phyloP scores from a whole-genome alignment of 2,888 invertebrate genomes.

The Tanaodytes sp. region DNA sequence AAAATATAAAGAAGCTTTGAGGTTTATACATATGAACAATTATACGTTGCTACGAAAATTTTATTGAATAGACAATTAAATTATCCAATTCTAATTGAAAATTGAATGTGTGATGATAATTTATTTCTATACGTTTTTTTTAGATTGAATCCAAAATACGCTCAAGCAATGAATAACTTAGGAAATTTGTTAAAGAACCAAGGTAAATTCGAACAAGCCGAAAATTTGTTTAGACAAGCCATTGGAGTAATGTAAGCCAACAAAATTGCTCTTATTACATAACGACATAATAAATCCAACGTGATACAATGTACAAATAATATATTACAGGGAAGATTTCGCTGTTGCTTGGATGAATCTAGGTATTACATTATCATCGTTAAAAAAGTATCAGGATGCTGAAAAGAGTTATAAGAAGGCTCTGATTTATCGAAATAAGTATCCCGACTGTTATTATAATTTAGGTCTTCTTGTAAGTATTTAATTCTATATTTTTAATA shows the following conservation, averaged over 20 bases:
- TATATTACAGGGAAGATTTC: constrained; percentile 82
- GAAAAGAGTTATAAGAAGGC: constrained; percentile 87
- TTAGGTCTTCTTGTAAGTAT: constrained; percentile 92
- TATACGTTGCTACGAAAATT: too few relatives aligned
- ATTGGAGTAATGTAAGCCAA: constrained; percentile 79
- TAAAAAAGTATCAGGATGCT: constrained; percentile 81
- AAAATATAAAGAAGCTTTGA: constrained; percentile 85
- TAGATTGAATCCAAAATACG: constrained; percentile 85
- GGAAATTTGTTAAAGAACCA: constrained; percentile 87
- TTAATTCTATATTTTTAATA: too few relatives aligned
- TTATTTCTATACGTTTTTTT: too few relatives aligned
- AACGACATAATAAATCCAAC: too few relatives aligned
- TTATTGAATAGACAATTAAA: too few relatives aligned
- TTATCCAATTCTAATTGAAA: too few relatives aligned
- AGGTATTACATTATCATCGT: constrained; percentile 89
- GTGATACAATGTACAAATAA: constrained; percentile 1
- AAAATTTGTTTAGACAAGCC: constrained; percentile 81
- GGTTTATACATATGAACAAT: too few relatives aligned
- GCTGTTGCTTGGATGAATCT: constrained; percentile 99
- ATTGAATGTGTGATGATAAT: too few relatives aligned
- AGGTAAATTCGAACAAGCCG: constrained; percentile 81
- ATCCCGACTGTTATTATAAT: constrained; percentile 95
- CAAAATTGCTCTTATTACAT: too few relatives aligned
- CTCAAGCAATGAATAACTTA: constrained; percentile 95
- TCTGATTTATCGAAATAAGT: constrained; percentile 82